Evolutionary conservation across 1,140 invertebrate genomes (phyloP).

Genomic region (Apis cerana): DNA sequence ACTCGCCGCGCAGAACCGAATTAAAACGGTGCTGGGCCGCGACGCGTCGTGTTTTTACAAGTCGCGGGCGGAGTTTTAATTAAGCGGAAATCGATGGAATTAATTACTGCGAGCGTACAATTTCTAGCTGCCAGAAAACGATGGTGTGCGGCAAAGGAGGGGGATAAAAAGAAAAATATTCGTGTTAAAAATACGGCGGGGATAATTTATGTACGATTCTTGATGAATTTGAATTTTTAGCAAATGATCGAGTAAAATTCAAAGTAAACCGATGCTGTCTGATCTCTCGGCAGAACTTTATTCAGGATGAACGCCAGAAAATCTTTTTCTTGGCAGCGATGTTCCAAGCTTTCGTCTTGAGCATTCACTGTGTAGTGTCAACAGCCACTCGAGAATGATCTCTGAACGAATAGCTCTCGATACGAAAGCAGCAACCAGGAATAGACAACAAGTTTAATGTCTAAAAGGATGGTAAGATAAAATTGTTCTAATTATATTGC

Average conservation of each 20-base stretch:
- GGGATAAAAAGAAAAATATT: background rate
- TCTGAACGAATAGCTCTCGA: too few relatives aligned
- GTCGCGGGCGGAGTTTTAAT: slow-evolving; percentile 13
- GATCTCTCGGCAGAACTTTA: background rate
- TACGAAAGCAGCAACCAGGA: too few relatives aligned
- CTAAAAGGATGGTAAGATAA: too few relatives aligned
- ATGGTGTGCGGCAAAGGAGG: background rate
- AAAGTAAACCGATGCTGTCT: background rate
- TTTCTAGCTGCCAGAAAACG: too few relatives aligned
- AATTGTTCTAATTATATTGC: too few relatives aligned
- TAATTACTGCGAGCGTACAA: background rate
- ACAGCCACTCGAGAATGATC: too few relatives aligned
- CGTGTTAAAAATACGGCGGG: background rate
- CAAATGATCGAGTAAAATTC: too few relatives aligned
- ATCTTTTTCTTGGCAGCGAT: slow-evolving; percentile 9
- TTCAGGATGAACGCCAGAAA: background rate
- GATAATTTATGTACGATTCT: background rate
- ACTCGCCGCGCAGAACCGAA: background rate
- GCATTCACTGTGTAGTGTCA: too few relatives aligned
- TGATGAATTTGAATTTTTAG: background rate
- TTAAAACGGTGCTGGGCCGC: background rate
- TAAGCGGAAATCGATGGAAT: slow-evolving; percentile 10
- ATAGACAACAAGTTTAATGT: too few relatives aligned
- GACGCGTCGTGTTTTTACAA: background rate
- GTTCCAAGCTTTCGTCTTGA: too few relatives aligned